Conservation (phyloP, 1,140 invertebrate genomes). For the Drosophila nigrodunni region DNA sequence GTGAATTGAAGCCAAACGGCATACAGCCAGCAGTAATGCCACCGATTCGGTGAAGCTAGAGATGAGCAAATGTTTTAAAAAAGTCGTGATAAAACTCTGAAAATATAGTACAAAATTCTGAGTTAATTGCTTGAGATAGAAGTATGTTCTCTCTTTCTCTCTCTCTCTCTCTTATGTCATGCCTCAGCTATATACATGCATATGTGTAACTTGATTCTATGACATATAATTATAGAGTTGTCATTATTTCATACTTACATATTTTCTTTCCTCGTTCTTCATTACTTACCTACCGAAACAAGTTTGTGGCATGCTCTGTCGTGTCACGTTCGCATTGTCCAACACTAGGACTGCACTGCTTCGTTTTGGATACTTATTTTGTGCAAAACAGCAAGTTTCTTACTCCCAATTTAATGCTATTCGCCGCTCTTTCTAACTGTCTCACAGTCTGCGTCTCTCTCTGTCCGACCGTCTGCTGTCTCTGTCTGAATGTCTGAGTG, state of each 20-base stretch:
- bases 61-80: background rate
- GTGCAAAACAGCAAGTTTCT: background rate
- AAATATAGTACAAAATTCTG: no score
- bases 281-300: background rate
- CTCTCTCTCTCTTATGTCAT: background rate
- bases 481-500: constrained; percentile 29
- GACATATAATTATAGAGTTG: no score
- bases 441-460: background rate
- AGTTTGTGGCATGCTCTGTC: background rate
- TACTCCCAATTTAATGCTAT: background rate
- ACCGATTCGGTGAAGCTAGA: background rate
- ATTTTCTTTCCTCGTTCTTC: background rate
- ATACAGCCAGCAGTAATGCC: constrained; percentile 22
- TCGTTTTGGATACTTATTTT: background rate
- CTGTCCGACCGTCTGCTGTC: background rate
- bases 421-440: background rate
- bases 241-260: no score
- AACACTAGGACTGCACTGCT: background rate
- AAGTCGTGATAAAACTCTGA: background rate
- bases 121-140: background rate
- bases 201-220: no score
- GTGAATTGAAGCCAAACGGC: constrained; percentile 10
- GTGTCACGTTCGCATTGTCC: background rate
- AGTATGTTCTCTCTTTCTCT: background rate
- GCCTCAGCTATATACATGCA: no score